Conservation (phyloP, 1,140 invertebrate genomes). For the Nebria ingens region DNA sequence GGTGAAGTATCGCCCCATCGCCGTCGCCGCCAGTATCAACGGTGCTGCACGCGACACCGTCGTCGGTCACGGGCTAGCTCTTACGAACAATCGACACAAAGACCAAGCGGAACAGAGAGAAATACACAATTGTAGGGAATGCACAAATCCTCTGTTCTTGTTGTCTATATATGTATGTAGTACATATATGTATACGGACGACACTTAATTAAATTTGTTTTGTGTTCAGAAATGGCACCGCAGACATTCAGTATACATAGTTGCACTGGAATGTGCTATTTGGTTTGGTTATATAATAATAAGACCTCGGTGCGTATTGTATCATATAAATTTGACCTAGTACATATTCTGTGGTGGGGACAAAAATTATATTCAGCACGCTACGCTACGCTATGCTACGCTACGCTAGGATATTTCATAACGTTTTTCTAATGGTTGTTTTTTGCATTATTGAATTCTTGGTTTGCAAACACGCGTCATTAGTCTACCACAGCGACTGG, state of each 20-base stretch:
- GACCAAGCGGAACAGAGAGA: no score
- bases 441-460: no score
- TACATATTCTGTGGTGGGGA: neutral
- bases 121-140: no score
- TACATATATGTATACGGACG: neutral
- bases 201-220: constrained; percentile 8
- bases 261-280: neutral
- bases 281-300: neutral
- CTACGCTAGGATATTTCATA: no score
- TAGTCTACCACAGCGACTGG: no score
- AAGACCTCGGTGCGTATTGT: constrained; percentile 1
- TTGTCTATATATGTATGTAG: no score
- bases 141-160: no score
- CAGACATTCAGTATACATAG: neutral
- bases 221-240: neutral
- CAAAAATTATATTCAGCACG: no score
- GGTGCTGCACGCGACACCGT: neutral
- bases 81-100: neutral
- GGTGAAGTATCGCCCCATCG: constrained; percentile 11
- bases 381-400: no score
- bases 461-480: no score
- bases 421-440: no score
- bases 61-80: neutral
- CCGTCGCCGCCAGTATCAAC: constrained; percentile 4
- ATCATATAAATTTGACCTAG: neutral